Evolutionary conservation across 1,140 invertebrate species (phyloP).

Genomic region (Elysia chlorotica): DNA sequence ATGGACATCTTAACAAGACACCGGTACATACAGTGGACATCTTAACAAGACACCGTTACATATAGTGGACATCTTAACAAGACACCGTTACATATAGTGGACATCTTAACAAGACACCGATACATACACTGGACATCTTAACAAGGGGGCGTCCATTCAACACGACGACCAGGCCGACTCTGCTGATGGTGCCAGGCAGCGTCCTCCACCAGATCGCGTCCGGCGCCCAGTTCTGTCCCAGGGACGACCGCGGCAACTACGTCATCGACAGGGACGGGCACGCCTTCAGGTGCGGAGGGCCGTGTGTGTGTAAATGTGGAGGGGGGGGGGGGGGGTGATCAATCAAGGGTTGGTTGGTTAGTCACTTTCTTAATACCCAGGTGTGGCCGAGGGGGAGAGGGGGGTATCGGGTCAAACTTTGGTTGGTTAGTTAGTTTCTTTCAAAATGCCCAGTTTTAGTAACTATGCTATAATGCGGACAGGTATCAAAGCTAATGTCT

Average conservation of each 20-base stretch:
- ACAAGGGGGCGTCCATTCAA: slow-evolving; percentile 49
- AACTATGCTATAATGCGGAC: neutral
- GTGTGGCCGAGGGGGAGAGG: neutral
- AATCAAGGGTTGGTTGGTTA: neutral
- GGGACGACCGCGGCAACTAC: slow-evolving; percentile 46
- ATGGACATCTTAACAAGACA: too few relatives aligned
- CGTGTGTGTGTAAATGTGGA: neutral
- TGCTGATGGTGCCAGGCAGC: slow-evolving; percentile 37
- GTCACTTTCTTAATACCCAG: neutral
- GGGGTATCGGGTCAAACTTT: neutral
- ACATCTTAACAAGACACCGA: too few relatives aligned
- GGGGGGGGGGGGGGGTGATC: neutral
- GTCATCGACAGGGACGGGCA: slow-evolving; percentile 55
- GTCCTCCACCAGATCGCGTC: slow-evolving; percentile 49
- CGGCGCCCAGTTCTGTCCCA: slow-evolving; percentile 34
- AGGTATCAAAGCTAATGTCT: too few relatives aligned
- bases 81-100: too few relatives aligned
- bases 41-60: too few relatives aligned
- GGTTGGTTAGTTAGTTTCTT: neutral
- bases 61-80: too few relatives aligned
- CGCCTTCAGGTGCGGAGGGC: slow-evolving; percentile 36
- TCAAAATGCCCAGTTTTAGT: neutral
- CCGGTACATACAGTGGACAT: too few relatives aligned
- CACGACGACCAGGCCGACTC: slow-evolving; percentile 44
- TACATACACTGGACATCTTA: too few relatives aligned